Evolutionary conservation across 2,113 vertebrate species (phyloP).

Genomic region (Axis porcinus): DNA sequence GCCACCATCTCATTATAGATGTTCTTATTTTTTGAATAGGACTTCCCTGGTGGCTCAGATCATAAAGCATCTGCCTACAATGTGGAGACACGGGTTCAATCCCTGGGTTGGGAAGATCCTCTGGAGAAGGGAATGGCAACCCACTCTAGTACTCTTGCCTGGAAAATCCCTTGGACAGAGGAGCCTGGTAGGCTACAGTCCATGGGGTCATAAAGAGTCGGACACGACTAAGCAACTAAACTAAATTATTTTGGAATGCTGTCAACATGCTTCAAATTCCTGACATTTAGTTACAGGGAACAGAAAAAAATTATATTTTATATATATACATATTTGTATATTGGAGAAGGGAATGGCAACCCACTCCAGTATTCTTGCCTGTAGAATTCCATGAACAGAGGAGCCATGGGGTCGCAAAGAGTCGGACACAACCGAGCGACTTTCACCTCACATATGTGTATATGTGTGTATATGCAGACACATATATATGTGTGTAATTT

Average conservation of each 20-base stretch:
- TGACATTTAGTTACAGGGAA: neutral
- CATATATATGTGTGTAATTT: neutral
- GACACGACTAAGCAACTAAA: no score
- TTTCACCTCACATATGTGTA: neutral
- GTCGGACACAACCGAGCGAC: neutral
- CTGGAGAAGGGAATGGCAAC: no score
- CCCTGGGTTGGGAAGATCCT: no score
- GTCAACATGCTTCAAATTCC: neutral
- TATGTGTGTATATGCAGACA: neutral
- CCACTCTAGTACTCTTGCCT: no score
- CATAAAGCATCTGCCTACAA: no score
- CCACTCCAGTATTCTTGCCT: neutral
- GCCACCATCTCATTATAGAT: neutral
- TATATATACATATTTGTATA: neutral
- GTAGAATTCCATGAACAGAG: neutral
- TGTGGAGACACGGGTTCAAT: no score
- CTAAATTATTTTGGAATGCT: neutral
- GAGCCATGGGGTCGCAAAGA: neutral
- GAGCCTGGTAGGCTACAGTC: no score
- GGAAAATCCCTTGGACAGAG: no score
- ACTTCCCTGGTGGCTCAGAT: no score
- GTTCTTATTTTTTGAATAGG: neutral
- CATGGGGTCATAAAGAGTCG: no score
- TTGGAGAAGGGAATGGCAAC: neutral
- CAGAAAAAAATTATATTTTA: neutral